A percentile compares a stretch with the other conserved stretches of the same genome.
Evolutionary conservation across 2,797 vertebrate species (phyloP).

Genomic region (Pangasius sanitwongsei): DNA sequence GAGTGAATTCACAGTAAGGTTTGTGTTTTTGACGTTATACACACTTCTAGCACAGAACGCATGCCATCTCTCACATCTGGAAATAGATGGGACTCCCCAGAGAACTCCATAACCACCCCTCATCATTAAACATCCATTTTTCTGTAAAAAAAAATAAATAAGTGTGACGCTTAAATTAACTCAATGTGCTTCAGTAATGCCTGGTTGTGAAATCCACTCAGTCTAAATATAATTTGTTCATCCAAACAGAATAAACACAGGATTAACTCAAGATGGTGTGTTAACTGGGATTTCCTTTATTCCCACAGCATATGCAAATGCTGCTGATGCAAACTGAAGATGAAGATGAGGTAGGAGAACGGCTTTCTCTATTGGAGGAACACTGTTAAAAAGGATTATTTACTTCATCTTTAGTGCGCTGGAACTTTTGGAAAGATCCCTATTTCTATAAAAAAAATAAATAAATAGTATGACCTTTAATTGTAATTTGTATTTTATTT

Average conservation of each 20-base stretch:
- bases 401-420: background rate
- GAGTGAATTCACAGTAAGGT: background rate
- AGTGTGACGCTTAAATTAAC: too few species aligned
- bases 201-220: background rate
- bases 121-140: background rate
- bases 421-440: background rate
- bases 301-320: constrained; percentile 6
- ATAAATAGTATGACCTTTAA: background rate
- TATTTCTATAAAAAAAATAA: background rate
- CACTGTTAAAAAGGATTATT: background rate
- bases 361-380: background rate
- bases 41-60: background rate
- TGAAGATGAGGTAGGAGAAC: constrained; percentile 5
- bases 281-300: constrained; percentile 27
- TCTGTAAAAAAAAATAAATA: background rate
- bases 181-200: too few species aligned
- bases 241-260: background rate
- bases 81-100: background rate
- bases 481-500: constrained; percentile 11
- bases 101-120: background rate
- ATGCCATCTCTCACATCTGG: background rate
- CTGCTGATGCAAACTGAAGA: background rate
- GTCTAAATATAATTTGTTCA: background rate
- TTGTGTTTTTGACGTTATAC: background rate
- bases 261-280: background rate